phyloP scores from a whole-genome alignment of 2,888 invertebrate genomes.

The Aphodius sticticus region DNA sequence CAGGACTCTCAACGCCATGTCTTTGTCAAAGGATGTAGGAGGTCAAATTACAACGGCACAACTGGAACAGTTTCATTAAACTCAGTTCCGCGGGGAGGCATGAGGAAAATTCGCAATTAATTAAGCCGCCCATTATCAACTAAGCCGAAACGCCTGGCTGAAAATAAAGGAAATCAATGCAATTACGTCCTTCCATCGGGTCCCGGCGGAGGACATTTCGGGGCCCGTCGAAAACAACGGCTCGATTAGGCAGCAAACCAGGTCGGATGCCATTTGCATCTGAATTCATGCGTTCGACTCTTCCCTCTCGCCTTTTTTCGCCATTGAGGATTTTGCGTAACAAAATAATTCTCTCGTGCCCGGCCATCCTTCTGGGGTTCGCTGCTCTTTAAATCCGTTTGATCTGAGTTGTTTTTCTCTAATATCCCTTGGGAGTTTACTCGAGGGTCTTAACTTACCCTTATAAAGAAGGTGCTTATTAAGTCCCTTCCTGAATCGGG shows the following conservation, averaged over 20 bases:
- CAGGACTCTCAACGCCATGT: background rate
- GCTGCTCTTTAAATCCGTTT: background rate
- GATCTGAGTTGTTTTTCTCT: background rate
- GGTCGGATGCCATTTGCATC: background rate
- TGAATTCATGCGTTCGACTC: conserved; percentile 4
- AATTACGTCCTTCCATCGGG: background rate
- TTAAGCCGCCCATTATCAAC: conserved; percentile 4
- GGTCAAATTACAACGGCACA: background rate
- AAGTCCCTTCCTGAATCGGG: too few relatives aligned
- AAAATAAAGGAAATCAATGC: conserved; percentile 4
- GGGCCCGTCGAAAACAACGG: background rate
- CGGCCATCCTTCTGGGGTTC: background rate
- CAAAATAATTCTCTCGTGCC: background rate
- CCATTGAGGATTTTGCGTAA: background rate
- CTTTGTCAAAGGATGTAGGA: background rate
- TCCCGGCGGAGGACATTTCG: background rate
- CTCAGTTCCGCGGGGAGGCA: background rate
- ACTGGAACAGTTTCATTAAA: background rate
- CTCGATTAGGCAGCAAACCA: background rate
- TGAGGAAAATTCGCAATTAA: background rate
- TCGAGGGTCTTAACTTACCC: background rate
- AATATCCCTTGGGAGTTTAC: background rate
- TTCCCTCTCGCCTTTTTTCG: background rate
- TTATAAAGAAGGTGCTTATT: background rate
- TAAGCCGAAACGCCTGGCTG: background rate